Evolutionary conservation across 2,113 vertebrate species (phyloP).

Genomic region (Lota lota): DNA sequence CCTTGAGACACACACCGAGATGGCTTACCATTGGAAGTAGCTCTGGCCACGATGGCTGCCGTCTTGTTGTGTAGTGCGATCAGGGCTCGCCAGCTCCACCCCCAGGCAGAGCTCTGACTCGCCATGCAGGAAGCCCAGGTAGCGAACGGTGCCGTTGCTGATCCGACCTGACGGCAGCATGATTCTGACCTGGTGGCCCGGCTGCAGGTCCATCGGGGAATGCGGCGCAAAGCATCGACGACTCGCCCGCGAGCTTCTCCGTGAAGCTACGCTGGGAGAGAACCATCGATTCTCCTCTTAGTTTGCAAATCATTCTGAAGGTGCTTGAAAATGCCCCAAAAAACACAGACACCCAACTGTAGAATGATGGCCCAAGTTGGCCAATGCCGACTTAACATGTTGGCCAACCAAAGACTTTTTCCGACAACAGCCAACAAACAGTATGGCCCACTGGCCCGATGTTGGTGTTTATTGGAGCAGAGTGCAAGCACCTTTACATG

Average conservation of each 20-base stretch:
- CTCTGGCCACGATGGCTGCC: constrained; percentile 56
- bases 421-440: too few species aligned
- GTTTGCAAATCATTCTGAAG: too few species aligned
- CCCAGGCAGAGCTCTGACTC: constrained; percentile 68
- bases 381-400: too few species aligned
- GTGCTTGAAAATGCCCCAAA: too few species aligned
- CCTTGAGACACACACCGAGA: too few species aligned
- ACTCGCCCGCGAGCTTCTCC: constrained; percentile 36
- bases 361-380: too few species aligned
- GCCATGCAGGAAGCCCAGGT: constrained; percentile 68
- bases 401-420: too few species aligned
- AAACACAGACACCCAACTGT: too few species aligned
- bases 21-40: constrained; percentile 74
- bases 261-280: constrained; percentile 44
- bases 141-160: constrained; percentile 68
- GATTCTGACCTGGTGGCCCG: constrained; percentile 72
- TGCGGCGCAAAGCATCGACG: constrained; percentile 72
- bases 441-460: too few species aligned
- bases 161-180: constrained; percentile 72
- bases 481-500: too few species aligned
- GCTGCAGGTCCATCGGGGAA: constrained; percentile 72
- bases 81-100: constrained; percentile 70
- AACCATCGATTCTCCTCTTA: too few species aligned
- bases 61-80: constrained; percentile 45
- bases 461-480: too few species aligned